Evolutionary conservation across 2,888 invertebrate genomes (phyloP), one percentile per base, ranked within the genome.

Genomic region (Julus scandinavius): DNA sequence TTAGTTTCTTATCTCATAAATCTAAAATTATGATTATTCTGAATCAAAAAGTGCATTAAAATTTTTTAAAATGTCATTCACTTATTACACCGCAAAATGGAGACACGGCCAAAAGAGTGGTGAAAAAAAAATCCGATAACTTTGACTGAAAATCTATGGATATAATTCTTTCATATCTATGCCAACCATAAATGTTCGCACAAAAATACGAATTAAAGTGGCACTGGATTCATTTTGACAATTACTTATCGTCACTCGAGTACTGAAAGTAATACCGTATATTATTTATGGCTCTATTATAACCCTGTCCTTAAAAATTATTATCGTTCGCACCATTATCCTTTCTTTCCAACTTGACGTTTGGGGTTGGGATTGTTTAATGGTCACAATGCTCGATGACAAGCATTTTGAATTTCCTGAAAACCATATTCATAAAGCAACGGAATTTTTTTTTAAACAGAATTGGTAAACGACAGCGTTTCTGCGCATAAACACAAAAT

Each of bases 251-350:
- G 29, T 20, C 29, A 29, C 80, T 29, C 80, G 29, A 80, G 80
- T 80, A 38, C 29, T 11, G 80, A 80, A 80, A 38, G 38, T 80
- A 80, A 80, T 15, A 38, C 38, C 38, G 54, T 80, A 38, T 11
- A 80, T 80, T 80, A 80, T 80, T 80, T 80, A 80, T 80, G 80
- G 13, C 6, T 80, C 80, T 80, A 80, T 80, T 38, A 80, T 38
- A 80, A 80, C 38, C 6, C 80, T 80, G 80, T 80, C 38, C 80
- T 80, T 80, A 80, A 80, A 80, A 13, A 80, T 80, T 80, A 80
- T 80, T 9, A 80, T 38, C 13, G 38, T 80, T 80, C 72, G 80
- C 80, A 80, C 80, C 80, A 38, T 80, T 38, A 38, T 80, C 38
- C 80, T 38, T 80, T 3, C 38, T 80, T 80, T 80, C 80, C 38